These are phyloP conservation scores for Chamaea fasciata DNA, from an alignment of 2,113 vertebrate genomes.

Conservation along the genomic window DNA sequence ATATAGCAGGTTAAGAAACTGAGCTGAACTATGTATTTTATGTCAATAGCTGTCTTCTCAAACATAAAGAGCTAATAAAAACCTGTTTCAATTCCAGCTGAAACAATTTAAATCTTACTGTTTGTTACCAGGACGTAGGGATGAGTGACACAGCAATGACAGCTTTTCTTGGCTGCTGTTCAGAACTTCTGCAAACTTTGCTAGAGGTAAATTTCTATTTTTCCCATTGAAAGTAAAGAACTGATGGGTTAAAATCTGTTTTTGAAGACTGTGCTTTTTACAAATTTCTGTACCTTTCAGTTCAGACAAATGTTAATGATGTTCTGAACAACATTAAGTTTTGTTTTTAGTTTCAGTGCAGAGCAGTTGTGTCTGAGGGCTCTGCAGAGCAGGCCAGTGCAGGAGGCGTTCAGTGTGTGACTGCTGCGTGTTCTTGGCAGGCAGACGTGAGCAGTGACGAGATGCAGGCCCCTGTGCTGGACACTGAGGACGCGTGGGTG, in stretches of 20 bases:
- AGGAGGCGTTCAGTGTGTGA: background rate
- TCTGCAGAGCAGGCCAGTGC: background rate
- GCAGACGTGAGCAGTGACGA: slow-evolving; percentile 86
- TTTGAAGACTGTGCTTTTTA: background rate
- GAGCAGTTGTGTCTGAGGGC: background rate
- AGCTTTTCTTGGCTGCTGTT: slow-evolving; percentile 87
- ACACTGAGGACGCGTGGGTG: slow-evolving; percentile 87
- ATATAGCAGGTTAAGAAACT: background rate
- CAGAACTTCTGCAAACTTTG: slow-evolving; percentile 88
- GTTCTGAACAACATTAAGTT: accelerated
- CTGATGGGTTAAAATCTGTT: background rate
- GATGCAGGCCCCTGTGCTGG: slow-evolving; percentile 76
- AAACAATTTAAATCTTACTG: background rate
- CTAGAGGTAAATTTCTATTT: slow-evolving; percentile 84
- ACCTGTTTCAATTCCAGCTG: background rate
- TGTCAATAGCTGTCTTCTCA: background rate
- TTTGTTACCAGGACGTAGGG: slow-evolving; percentile 84
- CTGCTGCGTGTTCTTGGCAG: slow-evolving; percentile 51
- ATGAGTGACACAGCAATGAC: slow-evolving; percentile 90
- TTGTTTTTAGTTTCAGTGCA: background rate
- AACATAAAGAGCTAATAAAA: background rate
- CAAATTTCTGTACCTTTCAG: background rate
- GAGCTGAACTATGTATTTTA: background rate
- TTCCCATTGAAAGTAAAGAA: background rate
- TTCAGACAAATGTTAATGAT: background rate